A percentile compares a stretch with the other conserved stretches of the same genome.
Conservation (phyloP, 2,113 vertebrate species). For the Myanophis thanlyinensis region DNA sequence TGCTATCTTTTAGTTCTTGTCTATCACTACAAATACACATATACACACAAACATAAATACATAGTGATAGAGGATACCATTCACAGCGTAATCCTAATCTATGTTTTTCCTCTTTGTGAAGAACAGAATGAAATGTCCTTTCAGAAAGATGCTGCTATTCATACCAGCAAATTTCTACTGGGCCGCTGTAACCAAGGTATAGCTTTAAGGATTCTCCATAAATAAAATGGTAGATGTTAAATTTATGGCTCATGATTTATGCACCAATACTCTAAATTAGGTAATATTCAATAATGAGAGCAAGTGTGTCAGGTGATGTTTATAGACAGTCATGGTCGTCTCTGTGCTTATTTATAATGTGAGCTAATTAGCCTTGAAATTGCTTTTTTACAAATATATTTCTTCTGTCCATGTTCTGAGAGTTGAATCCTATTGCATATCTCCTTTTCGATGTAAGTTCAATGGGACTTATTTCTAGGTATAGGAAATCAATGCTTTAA, state of each 20-base stretch:
- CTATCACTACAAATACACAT: neutral
- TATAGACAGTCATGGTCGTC: neutral
- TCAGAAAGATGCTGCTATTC: neutral
- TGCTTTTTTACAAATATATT: neutral
- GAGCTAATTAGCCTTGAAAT: constrained; percentile 30
- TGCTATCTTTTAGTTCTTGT: neutral
- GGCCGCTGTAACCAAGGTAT: neutral
- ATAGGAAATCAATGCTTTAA: neutral
- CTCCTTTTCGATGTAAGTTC: neutral
- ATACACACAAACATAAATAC: neutral
- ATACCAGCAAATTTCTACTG: neutral
- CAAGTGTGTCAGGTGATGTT: neutral
- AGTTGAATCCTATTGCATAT: neutral
- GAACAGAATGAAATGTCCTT: neutral
- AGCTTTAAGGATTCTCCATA: neutral
- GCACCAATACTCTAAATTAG: constrained; percentile 9
- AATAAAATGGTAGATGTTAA: neutral
- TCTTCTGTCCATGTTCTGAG: neutral
- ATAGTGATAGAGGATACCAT: neutral
- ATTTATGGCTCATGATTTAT: constrained; percentile 1
- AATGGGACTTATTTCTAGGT: neutral
- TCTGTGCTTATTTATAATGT: constrained; percentile 5
- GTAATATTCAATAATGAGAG: neutral
- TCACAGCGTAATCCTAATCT: neutral
- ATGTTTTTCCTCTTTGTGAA: neutral